Base-by-base conservation (phyloP, 2,113 vertebrate species). In the Rutilus rutilus region DNA sequence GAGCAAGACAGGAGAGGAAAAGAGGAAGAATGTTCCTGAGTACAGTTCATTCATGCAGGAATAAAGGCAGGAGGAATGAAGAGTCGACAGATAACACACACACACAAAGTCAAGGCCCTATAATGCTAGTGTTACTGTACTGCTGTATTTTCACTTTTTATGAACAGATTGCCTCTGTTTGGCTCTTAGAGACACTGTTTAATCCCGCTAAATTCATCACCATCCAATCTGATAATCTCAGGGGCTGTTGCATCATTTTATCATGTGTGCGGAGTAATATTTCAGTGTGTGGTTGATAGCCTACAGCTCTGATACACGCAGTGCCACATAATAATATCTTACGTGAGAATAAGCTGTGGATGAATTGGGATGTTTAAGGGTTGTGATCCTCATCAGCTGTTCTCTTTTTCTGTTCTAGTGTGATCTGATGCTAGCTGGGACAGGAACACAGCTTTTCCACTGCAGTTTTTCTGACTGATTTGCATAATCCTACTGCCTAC, bases 391-490 rank as follows among this genome's bases (percentile, higher is more conserved):
- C 60, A 47, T 81, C 78, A 65, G 78, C 59, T 81, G 57, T 39
- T 79, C 50, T 54, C 75, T 33, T 77, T 77, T 62, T 62, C 57
- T 79, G n/a, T 47, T 65, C 19, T 21, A 36, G 57, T 81, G 57
- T 47, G 78, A 81, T 81, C 78, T 81, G 78, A 69, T 69, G 45
- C 47, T 82, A 30, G 64, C 27, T 82, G 45, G 80, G 62, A 82
- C 80, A 69, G 59, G 42, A 81, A 47, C 21, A 36, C 80, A 15
- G 62, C 42, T 82, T 82, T 82, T 65, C n/a, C 64, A 82, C 82
- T 83, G 82, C 82, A 81, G 78, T 81, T 81, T 69, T 85, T 79
- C 69, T 52, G 78, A 80, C 19, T 27, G 67, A 80, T 79, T 82
- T 80, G 57, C 78, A 36, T 86, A 86, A 81, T 75, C 67, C 25